Percentiles rank a stretch among this genome's conserved stretches.
Evolutionary conservation across 2,797 vertebrate species (phyloP).

Genomic region (Macropodus opercularis): DNA sequence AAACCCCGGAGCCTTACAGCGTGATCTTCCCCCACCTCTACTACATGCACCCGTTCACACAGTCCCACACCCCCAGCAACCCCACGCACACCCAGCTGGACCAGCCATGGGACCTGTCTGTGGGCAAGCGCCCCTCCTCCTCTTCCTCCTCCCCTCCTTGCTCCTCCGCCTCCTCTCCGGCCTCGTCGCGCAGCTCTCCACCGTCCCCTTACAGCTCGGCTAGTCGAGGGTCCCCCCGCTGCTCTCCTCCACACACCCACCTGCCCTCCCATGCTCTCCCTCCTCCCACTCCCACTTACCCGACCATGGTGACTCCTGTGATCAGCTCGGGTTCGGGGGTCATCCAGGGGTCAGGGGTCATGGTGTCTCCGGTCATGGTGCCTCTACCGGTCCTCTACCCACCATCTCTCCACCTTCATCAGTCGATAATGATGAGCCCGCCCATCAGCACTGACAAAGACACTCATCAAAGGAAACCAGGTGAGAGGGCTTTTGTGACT

Average conservation of each 20-base stretch:
- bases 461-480: conserved; percentile 61
- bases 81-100: conserved; percentile 88
- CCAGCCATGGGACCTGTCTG: conserved; percentile 94
- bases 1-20: conserved; percentile 83
- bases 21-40: conserved; percentile 86
- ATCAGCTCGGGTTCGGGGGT: conserved; percentile 65
- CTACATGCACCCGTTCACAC: conserved; percentile 65
- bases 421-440: conserved; percentile 85
- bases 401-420: conserved; percentile 86
- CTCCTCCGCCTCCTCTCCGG: conserved; percentile 77
- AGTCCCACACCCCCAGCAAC: conserved; percentile 80
- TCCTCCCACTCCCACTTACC: conserved; percentile 78
- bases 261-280: conserved; percentile 81
- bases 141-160: conserved; percentile 84
- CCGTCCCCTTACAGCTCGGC: conserved; percentile 63
- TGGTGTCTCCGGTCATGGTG: conserved; percentile 83
- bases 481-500: conserved; percentile 42
- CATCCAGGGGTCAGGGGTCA: conserved; percentile 67
- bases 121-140: conserved; percentile 90
- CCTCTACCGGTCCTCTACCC: conserved; percentile 90
- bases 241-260: conserved; percentile 81
- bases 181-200: conserved; percentile 82
- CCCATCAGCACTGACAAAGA: conserved; percentile 82
- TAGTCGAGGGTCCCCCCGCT: conserved; percentile 82
- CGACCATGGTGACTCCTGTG: conserved; percentile 82